Conservation (phyloP, 2,888 invertebrate species). For the Lingula anatina region DNA sequence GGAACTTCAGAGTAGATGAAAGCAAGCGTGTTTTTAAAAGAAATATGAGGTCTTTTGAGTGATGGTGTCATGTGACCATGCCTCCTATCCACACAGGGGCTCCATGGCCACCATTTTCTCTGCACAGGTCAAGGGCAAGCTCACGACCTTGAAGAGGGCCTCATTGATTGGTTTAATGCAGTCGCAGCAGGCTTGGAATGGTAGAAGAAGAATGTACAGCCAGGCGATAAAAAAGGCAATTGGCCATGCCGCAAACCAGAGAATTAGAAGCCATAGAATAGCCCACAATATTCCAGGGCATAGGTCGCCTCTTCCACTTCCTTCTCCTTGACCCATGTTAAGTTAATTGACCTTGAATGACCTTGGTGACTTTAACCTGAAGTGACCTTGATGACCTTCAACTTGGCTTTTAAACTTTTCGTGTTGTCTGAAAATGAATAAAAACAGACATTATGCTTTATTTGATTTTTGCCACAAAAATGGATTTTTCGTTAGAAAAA, state of each 20-base stretch:
- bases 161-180: slow-evolving; percentile 21
- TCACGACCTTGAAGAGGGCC: slow-evolving; percentile 24
- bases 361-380: too few species aligned
- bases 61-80: too few species aligned
- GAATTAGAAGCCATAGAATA: slow-evolving; percentile 30
- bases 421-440: too few species aligned
- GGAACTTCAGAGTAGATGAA: too few species aligned
- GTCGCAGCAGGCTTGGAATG: slow-evolving; percentile 21
- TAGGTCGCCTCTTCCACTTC: slow-evolving; percentile 1
- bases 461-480: too few species aligned
- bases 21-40: too few species aligned
- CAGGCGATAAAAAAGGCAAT: slow-evolving; percentile 27
- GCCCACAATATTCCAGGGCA: slow-evolving; percentile 24
- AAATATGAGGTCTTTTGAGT: too few species aligned
- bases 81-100: slow-evolving; percentile 10
- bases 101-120: slow-evolving; percentile 28
- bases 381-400: too few species aligned
- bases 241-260: slow-evolving; percentile 31
- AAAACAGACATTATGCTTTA: too few species aligned
- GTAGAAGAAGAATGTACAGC: slow-evolving; percentile 34
- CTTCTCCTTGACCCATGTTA: slow-evolving; percentile 13
- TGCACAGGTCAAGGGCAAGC: slow-evolving; percentile 27
- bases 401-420: too few species aligned
- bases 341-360: too few species aligned
- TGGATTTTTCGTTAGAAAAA: too few species aligned